These are phyloP conservation scores for Diarsia mendica DNA, from an alignment of 2,888 invertebrate species.

Conservation along the genomic window DNA sequence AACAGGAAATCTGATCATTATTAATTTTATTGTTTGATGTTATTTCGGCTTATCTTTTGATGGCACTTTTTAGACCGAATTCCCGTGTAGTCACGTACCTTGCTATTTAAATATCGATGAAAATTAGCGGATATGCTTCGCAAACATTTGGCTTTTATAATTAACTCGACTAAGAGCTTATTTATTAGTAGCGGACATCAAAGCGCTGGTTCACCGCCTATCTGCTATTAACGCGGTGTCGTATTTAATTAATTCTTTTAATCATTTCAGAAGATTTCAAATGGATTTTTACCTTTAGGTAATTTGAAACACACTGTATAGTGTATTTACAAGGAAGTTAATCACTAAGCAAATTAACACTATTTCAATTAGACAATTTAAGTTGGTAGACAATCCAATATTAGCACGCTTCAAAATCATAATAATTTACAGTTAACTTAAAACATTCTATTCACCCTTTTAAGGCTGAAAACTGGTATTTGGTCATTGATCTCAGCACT, in stretches of 20 bases:
- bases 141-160: conserved; percentile 54
- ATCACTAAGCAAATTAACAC: not conserved
- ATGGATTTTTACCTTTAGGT: not conserved
- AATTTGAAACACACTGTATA: not conserved
- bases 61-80: conserved; percentile 24
- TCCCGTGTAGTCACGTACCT: conserved; percentile 45
- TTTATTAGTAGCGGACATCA: conserved; percentile 38
- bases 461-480: not conserved
- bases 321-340: not conserved
- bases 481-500: too few species aligned
- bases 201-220: conserved; percentile 32
- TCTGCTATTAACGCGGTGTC: not conserved
- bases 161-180: conserved; percentile 64
- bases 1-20: conserved; percentile 28
- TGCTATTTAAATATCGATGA: conserved; percentile 44
- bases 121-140: conserved; percentile 46
- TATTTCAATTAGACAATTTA: not conserved
- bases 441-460: not conserved
- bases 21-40: conserved; percentile 27
- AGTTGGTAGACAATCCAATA: not conserved
- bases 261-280: not conserved
- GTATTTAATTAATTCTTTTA: not conserved
- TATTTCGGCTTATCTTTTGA: conserved; percentile 34
- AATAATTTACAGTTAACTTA: not conserved
- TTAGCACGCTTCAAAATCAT: not conserved